phyloP scores from a whole-genome alignment of 2,113 vertebrate genomes.

The Bombycilla garrulus region DNA sequence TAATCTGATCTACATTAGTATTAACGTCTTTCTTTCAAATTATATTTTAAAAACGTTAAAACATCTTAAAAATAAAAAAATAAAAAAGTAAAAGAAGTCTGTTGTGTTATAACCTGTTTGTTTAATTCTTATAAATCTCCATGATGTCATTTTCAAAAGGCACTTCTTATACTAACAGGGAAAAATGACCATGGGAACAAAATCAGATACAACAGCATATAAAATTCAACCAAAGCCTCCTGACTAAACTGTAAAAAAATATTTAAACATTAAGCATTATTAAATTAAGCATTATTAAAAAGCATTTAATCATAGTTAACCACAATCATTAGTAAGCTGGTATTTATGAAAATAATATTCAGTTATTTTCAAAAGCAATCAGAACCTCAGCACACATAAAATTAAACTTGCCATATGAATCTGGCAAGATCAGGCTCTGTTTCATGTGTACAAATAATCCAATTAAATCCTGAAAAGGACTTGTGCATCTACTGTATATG shows the following conservation, averaged over 20 bases:
- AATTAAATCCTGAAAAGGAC: background rate
- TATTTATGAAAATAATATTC: background rate
- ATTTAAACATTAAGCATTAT: background rate
- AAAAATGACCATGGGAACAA: background rate
- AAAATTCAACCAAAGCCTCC: background rate
- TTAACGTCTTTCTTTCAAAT: background rate
- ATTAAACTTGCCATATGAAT: background rate
- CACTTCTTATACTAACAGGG: background rate
- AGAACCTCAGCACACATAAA: background rate
- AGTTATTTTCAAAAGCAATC: background rate
- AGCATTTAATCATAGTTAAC: background rate
- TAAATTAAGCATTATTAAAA: background rate
- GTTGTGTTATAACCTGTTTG: background rate
- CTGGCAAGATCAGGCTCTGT: background rate
- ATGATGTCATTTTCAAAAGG: background rate
- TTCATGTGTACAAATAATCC: background rate
- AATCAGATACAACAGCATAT: background rate
- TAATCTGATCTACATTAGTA: background rate
- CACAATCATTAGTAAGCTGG: background rate
- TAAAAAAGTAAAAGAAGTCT: background rate
- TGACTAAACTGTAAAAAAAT: background rate
- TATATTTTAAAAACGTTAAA: background rate
- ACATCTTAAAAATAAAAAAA: background rate
- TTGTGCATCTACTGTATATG: background rate
- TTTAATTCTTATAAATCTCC: background rate